Evolutionary conservation across 2,113 vertebrate species (phyloP), one percentile per base, ranked within the genome.

Genomic region (Illadopsis cleaveri): DNA sequence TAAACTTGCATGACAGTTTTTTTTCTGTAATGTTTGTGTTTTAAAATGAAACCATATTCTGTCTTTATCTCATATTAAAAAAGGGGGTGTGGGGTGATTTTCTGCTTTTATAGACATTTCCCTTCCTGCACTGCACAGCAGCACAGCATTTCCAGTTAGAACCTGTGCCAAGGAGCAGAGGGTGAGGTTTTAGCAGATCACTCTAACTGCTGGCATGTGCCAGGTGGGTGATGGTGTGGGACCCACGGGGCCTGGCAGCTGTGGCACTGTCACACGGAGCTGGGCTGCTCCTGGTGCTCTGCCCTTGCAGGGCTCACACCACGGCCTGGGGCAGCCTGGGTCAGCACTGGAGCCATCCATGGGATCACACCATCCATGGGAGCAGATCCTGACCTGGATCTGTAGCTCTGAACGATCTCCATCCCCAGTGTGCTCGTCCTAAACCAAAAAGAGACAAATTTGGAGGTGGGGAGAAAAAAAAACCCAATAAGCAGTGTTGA

Each of bases 121-220:
- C 70, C 22, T 76, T 82, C 37, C 50, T 3, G 8, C 22, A 2
- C 30, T 19, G 25, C 0, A 0, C 0, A 0, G 60, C 57, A 33
- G 11, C 9, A 17, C 5, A 5, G 48, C 20, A 1, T 84, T 90
- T 65, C 51, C 78, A 44, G 64, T 84, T 28, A 62, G 62, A 44
- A 28, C 2, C 2, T 1, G 27, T 2, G 35, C 65, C 37, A 51
- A 21, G 33, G 60, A 73, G 84, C 38, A 9, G 37, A 23, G 48
- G 19, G 23, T 44, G 90, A 82, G 77, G 60, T 7, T 90, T 30
- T 9, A n/a, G 85, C 53, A 47, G 93, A 13, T 72, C 7, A 13
- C 16, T 23, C 16, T 6, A 25, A 15, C n/a, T 68, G 45, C 71
- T 91, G 91, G 27, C 1, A 0, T 15, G n/a, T 30, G 19, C 30